A percentile compares a stretch with the other conserved stretches of the same genome.
These are phyloP conservation scores for Acronicta alni DNA, from an alignment of 2,888 invertebrate genomes.

Conservation along the genomic window DNA sequence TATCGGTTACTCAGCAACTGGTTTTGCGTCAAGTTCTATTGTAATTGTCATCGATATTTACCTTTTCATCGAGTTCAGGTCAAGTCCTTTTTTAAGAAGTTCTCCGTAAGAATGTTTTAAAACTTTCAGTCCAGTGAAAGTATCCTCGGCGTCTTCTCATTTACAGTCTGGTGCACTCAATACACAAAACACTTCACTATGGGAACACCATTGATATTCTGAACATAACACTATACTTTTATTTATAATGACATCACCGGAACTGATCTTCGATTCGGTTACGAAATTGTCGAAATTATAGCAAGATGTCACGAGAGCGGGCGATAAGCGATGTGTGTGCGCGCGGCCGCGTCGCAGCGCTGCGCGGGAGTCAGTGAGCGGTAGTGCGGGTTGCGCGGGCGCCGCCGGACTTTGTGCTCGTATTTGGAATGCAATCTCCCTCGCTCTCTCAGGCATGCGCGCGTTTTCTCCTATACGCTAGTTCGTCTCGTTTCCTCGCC, in stretches of 20 bases:
- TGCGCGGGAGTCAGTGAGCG: constrained; percentile 68
- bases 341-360: constrained; percentile 57
- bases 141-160: constrained; percentile 84
- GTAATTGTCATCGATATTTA: constrained; percentile 63
- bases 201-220: constrained; percentile 64
- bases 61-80: constrained; percentile 72
- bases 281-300: constrained; percentile 69
- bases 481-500: constrained; percentile 77
- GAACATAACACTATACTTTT: constrained; percentile 55
- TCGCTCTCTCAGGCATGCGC: constrained; percentile 81
- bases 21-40: constrained; percentile 26
- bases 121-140: constrained; percentile 89
- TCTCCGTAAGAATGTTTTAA: constrained; percentile 84
- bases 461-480: constrained; percentile 74
- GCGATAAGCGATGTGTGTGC: constrained; percentile 34
- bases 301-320: constrained; percentile 68
- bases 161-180: constrained; percentile 69
- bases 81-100: constrained; percentile 78
- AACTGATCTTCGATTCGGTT: constrained; percentile 67
- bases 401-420: constrained; percentile 64
- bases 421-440: constrained; percentile 86
- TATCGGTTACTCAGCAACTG: constrained; percentile 35
- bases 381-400: constrained; percentile 60
- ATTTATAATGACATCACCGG: constrained; percentile 70
- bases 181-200: constrained; percentile 68